Conservation (phyloP, 2,113 vertebrate species). For the Harpagus bidentatus region DNA sequence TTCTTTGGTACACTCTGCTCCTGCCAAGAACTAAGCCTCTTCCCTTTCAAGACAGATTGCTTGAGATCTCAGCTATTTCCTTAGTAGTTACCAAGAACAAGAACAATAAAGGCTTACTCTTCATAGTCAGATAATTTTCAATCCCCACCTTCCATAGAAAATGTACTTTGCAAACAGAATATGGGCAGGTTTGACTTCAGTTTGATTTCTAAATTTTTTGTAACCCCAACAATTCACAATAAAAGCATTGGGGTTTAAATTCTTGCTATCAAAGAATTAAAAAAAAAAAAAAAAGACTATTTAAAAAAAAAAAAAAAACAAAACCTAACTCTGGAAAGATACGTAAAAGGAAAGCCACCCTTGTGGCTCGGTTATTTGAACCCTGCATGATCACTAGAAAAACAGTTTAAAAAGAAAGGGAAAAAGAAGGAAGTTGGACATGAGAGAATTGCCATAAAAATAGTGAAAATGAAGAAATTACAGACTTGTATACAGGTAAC, state of each 20-base stretch:
- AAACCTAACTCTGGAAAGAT: not conserved
- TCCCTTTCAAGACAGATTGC: constrained; percentile 3
- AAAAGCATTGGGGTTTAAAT: not conserved
- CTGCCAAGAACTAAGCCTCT: not conserved
- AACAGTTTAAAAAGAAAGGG: not conserved
- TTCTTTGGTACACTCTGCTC: not conserved
- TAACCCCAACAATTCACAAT: not conserved
- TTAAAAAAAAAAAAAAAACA: not conserved
- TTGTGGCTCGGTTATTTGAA: not conserved
- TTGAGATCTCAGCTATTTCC: constrained; percentile 34
- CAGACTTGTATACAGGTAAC: not conserved
- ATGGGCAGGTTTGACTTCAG: not conserved
- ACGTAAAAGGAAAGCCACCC: not conserved
- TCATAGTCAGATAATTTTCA: not conserved
- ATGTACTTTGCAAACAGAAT: not conserved
- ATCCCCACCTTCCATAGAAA: not conserved
- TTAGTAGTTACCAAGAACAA: not conserved
- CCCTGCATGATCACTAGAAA: not conserved
- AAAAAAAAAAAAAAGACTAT: not conserved
- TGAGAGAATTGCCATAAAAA: not conserved
- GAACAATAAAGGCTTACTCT: not conserved
- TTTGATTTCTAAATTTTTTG: not conserved
- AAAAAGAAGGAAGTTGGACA: not conserved
- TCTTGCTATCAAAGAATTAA: not conserved
- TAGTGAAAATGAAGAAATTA: not conserved